Evolutionary conservation across 2,888 invertebrate genomes (phyloP), one percentile per base, ranked within the genome.

Genomic region (Lumbricus terrestris): DNA sequence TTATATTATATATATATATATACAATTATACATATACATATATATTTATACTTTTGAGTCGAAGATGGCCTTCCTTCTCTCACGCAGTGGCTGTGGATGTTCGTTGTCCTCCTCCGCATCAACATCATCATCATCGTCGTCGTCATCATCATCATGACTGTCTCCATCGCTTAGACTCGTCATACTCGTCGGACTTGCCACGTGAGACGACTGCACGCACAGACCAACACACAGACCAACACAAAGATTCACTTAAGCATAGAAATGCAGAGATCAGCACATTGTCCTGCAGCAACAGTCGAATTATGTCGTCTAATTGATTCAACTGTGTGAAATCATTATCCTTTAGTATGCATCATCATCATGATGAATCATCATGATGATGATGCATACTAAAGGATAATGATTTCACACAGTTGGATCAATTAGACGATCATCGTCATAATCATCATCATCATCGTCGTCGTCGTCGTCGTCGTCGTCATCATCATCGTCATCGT

Each of bases 31-130:
- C 16, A 40, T 40, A 40, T 13, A 40, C 15, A 20, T 47, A 42
- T 15, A 42, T 54, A 54, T 5, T 23, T 29, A 54, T 35, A 85
- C 85, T 23, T 85, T 85, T 4, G 85, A 85, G 34, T 85, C 85
- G 35, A 85, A 85, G 29, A 85, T 85, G 0, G 85, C 85, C 35
- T 85, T 85, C 11, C 85, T 85, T 34, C 85, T 34, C 35, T 85
- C 85, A 13, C 85, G 85, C 34, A 88, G 88, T 37, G 33, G 38
- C 69, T 90, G 54, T n/a, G 33, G 88, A 20, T 90, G 88, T 38
- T 90, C 47, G 34, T 47, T 88, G 47, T 90, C 90, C 23, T 90
- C 90, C 0, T 90, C 90, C 3, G 42, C 90, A 35, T 90, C 90
- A 34, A 20, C 47, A 18, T 47, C 47, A 18, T 88, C 88, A 82